Base-by-base conservation (phyloP, 2,113 vertebrate species). In the Uropsilus gracilis region DNA sequence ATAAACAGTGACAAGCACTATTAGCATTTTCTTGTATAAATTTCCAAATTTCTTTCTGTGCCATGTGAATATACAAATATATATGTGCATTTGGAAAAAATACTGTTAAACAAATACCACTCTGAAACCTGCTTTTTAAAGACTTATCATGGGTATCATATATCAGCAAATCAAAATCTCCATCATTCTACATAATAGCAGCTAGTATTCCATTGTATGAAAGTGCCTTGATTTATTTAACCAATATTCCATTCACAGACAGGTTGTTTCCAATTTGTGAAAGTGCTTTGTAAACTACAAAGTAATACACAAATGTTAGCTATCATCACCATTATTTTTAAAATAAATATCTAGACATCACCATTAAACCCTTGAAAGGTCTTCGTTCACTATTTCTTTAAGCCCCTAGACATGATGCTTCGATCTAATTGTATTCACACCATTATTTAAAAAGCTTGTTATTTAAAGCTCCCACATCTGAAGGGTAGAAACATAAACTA, bases 171-270 rank as follows among this genome's bases (percentile, higher is more conserved):
- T 82, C 85, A 82, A 95, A 44, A 82, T 50, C n/a, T 71, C 66
- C 46, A 72, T 80, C 34, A 55, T 72, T 93, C 83, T 68, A 5
- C 57, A 32, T 42, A 89, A 84, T 42, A 91, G 32, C 18, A 72
- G 75, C 63, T 66, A 30, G 20, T 69, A 73, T 44, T 69, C 53
- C 37, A 44, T 10, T 71, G 44, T 76, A 53, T 34, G 48, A 61
- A 94, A 91, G 90, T 57, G 8, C 42, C 83, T 86, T 87, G 91
- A 96, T 96, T 96, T 90, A 96, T 88, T 94, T 63, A 81, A 46
- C 42, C 46, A 93, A 68, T 71, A 85, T 12, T 86, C 86, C 59
- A 86, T 48, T 91, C 84, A 83, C 46, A 75, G 57, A 84, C 34
- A 91, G 46, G 59, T 84, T 55, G 34, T 55, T 91, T 94, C 64